Conservation (phyloP, 2,888 invertebrate species). For the Syritta pipiens region DNA sequence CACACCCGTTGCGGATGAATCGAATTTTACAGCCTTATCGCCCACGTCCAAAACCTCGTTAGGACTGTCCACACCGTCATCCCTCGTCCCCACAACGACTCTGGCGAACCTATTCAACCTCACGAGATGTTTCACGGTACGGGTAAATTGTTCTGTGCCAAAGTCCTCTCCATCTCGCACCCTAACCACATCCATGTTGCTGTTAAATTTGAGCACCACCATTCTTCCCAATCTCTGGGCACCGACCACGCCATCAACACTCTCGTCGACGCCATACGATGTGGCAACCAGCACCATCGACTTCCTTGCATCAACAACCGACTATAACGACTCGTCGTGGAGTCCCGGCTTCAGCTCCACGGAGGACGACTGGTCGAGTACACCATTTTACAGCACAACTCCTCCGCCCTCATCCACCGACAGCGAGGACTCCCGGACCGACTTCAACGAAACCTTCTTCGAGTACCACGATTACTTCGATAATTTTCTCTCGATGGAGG, state of each 20-base stretch:
- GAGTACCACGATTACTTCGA: slow-evolving; percentile 76
- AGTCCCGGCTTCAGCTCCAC: slow-evolving; percentile 53
- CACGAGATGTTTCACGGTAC: slow-evolving; percentile 76
- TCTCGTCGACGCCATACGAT: slow-evolving; percentile 48
- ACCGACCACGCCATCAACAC: slow-evolving; percentile 22
- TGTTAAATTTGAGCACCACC: slow-evolving; percentile 78
- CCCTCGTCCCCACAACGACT: background rate
- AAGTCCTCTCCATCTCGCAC: slow-evolving; percentile 71
- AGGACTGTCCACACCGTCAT: background rate
- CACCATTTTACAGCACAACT: slow-evolving; percentile 70
- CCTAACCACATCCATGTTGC: slow-evolving; percentile 77
- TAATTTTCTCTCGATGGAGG: slow-evolving; percentile 68
- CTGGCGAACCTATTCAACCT: slow-evolving; percentile 53
- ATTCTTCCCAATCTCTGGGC: slow-evolving; percentile 64
- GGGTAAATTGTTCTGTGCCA: slow-evolving; percentile 76
- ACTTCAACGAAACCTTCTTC: slow-evolving; percentile 75
- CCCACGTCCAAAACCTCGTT: slow-evolving; percentile 9
- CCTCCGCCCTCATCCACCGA: slow-evolving; percentile 67
- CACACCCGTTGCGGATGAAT: slow-evolving; percentile 62
- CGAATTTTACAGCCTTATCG: slow-evolving; percentile 29
- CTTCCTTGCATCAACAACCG: slow-evolving; percentile 75
- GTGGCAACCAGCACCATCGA: slow-evolving; percentile 66
- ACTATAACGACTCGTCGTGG: slow-evolving; percentile 61
- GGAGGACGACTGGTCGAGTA: slow-evolving; percentile 62
- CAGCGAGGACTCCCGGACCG: slow-evolving; percentile 70